phyloP scores from a whole-genome alignment of 2,888 invertebrate species.

The Yponomeuta cagnagella region DNA sequence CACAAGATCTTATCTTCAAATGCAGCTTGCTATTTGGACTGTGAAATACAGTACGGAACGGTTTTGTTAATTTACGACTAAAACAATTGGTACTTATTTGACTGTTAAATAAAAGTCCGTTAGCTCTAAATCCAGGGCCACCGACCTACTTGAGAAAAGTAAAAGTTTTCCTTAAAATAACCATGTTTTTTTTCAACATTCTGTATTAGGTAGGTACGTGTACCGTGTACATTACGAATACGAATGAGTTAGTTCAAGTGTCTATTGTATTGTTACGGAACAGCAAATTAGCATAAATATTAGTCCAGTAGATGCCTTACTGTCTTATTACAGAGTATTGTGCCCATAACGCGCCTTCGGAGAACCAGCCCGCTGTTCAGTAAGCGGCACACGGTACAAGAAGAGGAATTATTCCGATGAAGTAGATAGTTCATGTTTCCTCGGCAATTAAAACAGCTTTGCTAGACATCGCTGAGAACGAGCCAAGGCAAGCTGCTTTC shows the following conservation, averaged over 20 bases:
- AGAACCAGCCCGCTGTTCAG: neutral
- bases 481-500: neutral
- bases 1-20: slow-evolving; percentile 24
- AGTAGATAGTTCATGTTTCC: neutral
- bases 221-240: too few relatives aligned
- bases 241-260: too few relatives aligned
- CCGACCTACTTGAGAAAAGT: too few relatives aligned
- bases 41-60: slow-evolving; percentile 28
- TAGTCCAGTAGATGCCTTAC: neutral
- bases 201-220: too few relatives aligned
- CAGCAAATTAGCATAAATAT: neutral
- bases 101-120: too few relatives aligned
- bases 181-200: too few relatives aligned
- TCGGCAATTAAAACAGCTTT: too few relatives aligned
- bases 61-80: neutral
- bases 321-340: neutral
- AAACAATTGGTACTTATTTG: too few relatives aligned
- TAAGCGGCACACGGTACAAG: neutral
- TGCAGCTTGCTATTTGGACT: slow-evolving; percentile 32
- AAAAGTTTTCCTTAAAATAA: too few relatives aligned
- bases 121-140: too few relatives aligned
- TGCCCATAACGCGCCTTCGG: neutral
- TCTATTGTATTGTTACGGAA: too few relatives aligned
- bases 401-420: neutral
- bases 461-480: neutral